These are phyloP conservation scores for Momotus momota DNA, from an alignment of 2,797 vertebrate genomes.

Conservation along the genomic window DNA sequence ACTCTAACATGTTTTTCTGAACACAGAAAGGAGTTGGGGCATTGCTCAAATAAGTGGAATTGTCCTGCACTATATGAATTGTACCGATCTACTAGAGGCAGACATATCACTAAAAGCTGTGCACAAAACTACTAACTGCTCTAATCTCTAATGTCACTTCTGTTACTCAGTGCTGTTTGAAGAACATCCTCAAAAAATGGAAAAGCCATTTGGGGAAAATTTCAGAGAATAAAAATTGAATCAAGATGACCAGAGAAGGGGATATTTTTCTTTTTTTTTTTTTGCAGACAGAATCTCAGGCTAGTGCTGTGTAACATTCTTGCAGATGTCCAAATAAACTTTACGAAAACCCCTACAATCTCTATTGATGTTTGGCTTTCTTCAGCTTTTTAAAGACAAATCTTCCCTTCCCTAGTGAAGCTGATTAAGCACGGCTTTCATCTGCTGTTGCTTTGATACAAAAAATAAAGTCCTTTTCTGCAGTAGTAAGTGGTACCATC, in stretches of 20 bases:
- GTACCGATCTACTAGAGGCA: neutral
- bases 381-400: neutral
- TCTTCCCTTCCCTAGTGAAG: neutral
- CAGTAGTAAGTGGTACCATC: neutral
- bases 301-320: neutral
- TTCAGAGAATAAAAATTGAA: neutral
- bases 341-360: neutral
- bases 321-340: neutral
- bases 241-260: neutral
- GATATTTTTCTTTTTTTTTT: neutral
- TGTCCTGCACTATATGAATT: neutral
- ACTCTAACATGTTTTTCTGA: neutral
- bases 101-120: neutral
- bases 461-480: neutral
- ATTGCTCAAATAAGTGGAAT: neutral
- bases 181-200: neutral
- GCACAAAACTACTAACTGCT: neutral
- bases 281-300: neutral
- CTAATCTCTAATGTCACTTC: neutral
- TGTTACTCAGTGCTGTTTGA: neutral
- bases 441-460: neutral
- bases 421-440: neutral
- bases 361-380: neutral
- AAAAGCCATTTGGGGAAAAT: neutral
- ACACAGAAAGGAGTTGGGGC: neutral